These are phyloP conservation scores for Drosophila fungiperda DNA, from an alignment of 2,888 invertebrate genomes.

Conservation along the genomic window DNA sequence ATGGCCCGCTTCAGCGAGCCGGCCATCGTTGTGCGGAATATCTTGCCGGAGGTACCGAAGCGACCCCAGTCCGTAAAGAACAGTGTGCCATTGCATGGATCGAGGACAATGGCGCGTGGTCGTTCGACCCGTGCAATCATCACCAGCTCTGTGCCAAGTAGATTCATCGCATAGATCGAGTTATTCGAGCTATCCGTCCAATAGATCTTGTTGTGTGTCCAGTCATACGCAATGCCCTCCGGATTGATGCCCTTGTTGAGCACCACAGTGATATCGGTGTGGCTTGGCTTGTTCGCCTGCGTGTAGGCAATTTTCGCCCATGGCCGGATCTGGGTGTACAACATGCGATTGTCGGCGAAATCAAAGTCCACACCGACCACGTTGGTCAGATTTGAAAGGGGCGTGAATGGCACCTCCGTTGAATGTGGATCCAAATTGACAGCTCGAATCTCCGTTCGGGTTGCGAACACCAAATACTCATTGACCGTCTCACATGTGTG, in stretches of 20 bases:
- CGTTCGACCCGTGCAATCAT: constrained; percentile 97
- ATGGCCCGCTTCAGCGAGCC: constrained; percentile 96
- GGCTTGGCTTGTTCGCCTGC: constrained; percentile 89
- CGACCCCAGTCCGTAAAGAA: constrained; percentile 99
- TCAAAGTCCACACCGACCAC: constrained; percentile 98
- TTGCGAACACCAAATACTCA: constrained; percentile 97
- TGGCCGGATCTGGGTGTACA: constrained; percentile 97
- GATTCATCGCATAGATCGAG: constrained; percentile 97
- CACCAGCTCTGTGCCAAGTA: constrained; percentile 93
- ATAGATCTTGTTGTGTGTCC: constrained; percentile 98
- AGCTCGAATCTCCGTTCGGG: constrained; percentile 96
- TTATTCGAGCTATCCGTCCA: constrained; percentile 99
- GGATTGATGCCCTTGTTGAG: constrained; percentile 94
- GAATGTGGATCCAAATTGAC: constrained; percentile 94
- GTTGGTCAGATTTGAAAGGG: constrained; percentile 94
- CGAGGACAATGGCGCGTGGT: constrained; percentile 97
- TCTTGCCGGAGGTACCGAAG: constrained; percentile 96
- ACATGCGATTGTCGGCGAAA: constrained; percentile 92
- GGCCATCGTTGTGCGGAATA: constrained; percentile 98
- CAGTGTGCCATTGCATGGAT: constrained; percentile 97
- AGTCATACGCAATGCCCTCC: constrained; percentile 97
- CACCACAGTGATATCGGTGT: constrained; percentile 88
- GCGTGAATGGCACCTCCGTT: constrained; percentile 93
- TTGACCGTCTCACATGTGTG: constrained; percentile 93
- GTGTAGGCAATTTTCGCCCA: constrained; percentile 95